Conservation (phyloP, 2,113 vertebrate genomes). For the Dendropsophus ebraccatus region DNA sequence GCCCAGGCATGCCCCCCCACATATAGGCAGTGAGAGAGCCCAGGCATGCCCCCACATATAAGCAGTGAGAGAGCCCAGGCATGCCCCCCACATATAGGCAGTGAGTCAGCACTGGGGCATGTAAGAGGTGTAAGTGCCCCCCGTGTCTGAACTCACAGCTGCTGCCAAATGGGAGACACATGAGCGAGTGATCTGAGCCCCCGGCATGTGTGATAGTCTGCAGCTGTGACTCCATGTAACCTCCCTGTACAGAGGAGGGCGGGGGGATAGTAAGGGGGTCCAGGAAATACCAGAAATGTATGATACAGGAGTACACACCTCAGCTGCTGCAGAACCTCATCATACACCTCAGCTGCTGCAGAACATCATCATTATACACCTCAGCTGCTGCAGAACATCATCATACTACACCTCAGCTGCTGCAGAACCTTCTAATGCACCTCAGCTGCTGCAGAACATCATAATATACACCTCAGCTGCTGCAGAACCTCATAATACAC, state of each 20-base stretch:
- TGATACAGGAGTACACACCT: too few relatives aligned
- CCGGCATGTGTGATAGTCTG: neutral
- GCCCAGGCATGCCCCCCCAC: too few relatives aligned
- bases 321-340: neutral
- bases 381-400: neutral
- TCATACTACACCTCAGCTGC: too few relatives aligned
- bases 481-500: neutral
- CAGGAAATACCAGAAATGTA: too few relatives aligned
- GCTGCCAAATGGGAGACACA: constrained; percentile 26
- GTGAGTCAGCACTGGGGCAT: neutral
- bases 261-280: neutral
- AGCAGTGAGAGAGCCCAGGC: too few relatives aligned
- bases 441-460: neutral
- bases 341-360: neutral
- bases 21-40: neutral
- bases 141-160: neutral
- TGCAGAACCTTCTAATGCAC: neutral
- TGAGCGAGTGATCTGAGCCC: neutral
- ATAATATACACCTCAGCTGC: neutral
- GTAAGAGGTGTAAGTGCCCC: constrained; percentile 5
- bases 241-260: neutral
- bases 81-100: too few relatives aligned
- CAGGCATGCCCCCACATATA: too few relatives aligned
- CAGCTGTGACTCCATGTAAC: neutral
- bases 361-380: neutral